Conservation (phyloP, 2,113 vertebrate genomes). For the Noturus placidus region DNA sequence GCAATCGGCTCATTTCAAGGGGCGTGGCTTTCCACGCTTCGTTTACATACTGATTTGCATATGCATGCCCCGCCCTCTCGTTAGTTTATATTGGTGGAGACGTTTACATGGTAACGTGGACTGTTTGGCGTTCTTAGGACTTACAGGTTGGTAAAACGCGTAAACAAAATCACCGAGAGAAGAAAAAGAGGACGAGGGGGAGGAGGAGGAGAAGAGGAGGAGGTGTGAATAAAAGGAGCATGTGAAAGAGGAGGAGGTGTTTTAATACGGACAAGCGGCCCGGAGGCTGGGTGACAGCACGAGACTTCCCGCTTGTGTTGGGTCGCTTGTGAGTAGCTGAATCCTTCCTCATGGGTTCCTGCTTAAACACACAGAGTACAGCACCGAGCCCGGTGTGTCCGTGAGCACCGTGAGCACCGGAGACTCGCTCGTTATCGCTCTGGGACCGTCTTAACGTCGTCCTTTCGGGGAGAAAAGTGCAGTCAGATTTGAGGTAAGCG, state of each 20-base stretch:
- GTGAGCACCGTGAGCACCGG: conserved; percentile 20
- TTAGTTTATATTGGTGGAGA: neutral
- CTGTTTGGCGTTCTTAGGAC: neutral
- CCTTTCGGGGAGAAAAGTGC: conserved; percentile 46
- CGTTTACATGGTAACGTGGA: neutral
- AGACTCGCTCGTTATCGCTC: too few relatives aligned
- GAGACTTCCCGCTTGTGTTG: neutral
- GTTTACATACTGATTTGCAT: conserved; percentile 11
- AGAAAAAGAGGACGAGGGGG: neutral
- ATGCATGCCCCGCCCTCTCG: neutral
- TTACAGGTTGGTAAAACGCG: neutral
- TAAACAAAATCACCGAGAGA: neutral
- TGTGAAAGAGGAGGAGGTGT: conserved; percentile 19
- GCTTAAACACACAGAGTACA: neutral
- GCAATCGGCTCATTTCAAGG: neutral
- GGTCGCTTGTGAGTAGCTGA: neutral
- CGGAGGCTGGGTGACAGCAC: conserved; percentile 14
- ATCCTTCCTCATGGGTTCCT: conserved; percentile 14
- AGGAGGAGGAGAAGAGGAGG: neutral
- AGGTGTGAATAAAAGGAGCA: conserved; percentile 1
- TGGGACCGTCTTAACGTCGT: neutral
- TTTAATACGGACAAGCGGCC: conserved; percentile 4
- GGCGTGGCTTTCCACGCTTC: neutral
- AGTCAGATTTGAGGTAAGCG: conserved; percentile 45
- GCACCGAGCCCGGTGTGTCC: neutral